A percentile compares a stretch with the other conserved stretches of the same genome.
Conservation (phyloP, 2,888 invertebrate species). For the Agrilus cyanescens region DNA sequence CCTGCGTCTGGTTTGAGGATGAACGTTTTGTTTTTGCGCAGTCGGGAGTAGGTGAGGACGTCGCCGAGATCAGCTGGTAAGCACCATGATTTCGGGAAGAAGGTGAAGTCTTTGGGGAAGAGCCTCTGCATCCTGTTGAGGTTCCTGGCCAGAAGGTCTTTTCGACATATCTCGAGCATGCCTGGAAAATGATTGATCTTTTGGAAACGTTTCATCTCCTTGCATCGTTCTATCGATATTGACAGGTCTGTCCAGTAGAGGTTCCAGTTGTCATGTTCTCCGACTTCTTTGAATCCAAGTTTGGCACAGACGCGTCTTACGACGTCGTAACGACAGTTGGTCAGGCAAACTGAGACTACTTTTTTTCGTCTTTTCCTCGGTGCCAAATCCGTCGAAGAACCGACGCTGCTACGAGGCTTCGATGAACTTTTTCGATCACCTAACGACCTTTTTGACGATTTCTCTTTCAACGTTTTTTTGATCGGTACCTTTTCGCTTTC, state of each 20-base stretch:
- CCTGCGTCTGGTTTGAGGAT: constrained; percentile 88
- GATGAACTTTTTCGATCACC: too few species aligned
- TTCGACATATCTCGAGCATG: constrained; percentile 46
- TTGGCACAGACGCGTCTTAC: constrained; percentile 58
- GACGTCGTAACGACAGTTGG: constrained; percentile 62
- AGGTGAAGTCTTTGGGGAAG: constrained; percentile 82
- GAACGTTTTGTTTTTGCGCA: constrained; percentile 61
- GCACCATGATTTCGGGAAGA: constrained; percentile 91
- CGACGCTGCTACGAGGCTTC: too few species aligned
- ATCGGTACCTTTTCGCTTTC: too few species aligned
- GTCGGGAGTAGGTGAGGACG: constrained; percentile 58
- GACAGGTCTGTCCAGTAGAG: constrained; percentile 85
- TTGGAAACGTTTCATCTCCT: constrained; percentile 86
- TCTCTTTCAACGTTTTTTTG: too few species aligned
- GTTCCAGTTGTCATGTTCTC: constrained; percentile 76
- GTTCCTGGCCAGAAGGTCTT: constrained; percentile 80
- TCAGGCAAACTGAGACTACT: constrained; percentile 49
- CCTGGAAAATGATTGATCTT: constrained; percentile 85
- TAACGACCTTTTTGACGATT: too few species aligned
- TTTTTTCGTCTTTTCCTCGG: constrained; percentile 15
- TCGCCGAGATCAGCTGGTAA: constrained; percentile 78
- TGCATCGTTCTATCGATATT: constrained; percentile 73
- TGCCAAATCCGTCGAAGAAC: not conserved
- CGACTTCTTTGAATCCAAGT: constrained; percentile 65
- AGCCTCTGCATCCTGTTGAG: constrained; percentile 79